Evolutionary conservation across 2,888 invertebrate species (phyloP), one percentile per base, ranked within the genome.

Genomic region (Athetis lepigone): DNA sequence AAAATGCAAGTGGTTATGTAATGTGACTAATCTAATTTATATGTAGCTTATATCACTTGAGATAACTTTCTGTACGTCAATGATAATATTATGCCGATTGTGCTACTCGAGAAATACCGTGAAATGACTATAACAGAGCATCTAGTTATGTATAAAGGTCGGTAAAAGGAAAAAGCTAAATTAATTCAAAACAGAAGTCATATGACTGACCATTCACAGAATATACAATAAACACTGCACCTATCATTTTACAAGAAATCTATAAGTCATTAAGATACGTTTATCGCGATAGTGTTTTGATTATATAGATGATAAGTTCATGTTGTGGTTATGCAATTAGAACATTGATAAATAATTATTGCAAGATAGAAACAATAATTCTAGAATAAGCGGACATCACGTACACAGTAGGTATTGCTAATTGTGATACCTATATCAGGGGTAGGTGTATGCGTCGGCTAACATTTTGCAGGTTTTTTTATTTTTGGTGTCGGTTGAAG

Each of bases 281-380:
- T 68, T 81, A 78, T 77, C 64, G 60, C 54, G 79, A 86, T 86
- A 85, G 70, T 75, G 46, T 61, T 70, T 51, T 60, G 79, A 72
- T 79, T 18, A 2, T 29, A 27, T 33, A 75, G 51, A 67, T 75
- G 81, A 83, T 83, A 83, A 66, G 27, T 40, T 36, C 57, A 29
- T 63, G 52, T 60, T 69, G 70, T 64, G 58, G 78, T 87, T 87
- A 86, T 87, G 85, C 83, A 87, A 87, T 77, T 80, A 77, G 80
- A 72, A 59, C 80, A 75, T 55, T 64, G 73, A 77, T 79, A 74
- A 72, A 43, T 54, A 18, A 69, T 45, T 55, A 66, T 54, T 70
- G 54, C 51, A 47, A 51, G 50, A 54, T 64, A 46, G 50, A 69
- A 46, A 61, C 47, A 62, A 55, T 57, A 13, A 61, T 65, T 79